A percentile compares a stretch with the other conserved stretches of the same genome.
These are phyloP conservation scores for Hydractinia symbiolongicarpus DNA, from an alignment of 30 jellyfish, hydroid and myxozoan species.

Conservation along the genomic window DNA sequence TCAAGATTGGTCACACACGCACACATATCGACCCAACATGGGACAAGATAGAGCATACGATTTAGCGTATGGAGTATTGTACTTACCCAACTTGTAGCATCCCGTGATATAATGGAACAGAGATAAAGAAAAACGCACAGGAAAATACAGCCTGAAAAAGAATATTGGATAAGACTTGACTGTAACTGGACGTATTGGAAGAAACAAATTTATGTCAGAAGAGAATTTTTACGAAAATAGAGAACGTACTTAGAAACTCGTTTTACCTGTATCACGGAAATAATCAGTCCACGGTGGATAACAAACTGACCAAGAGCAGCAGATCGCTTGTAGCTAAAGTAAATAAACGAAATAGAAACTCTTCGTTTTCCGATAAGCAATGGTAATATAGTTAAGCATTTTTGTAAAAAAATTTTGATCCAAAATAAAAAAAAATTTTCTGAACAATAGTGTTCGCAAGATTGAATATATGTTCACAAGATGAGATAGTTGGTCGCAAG, in stretches of 20 bases:
- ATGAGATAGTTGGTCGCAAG: too few species aligned
- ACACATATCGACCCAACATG: too few species aligned
- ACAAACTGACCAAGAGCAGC: conserved; percentile 97
- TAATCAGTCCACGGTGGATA: conserved; percentile 87
- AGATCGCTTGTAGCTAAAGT: conserved; percentile 74
- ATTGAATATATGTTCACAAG: too few species aligned
- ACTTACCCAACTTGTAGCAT: conserved; percentile 95
- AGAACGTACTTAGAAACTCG: not conserved
- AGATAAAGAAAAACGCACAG: conserved; percentile 74
- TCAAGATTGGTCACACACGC: too few species aligned
- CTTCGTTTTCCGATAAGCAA: not conserved
- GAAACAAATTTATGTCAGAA: too few species aligned
- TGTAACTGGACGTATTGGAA: not conserved
- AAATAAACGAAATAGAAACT: not conserved
- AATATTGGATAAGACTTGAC: not conserved
- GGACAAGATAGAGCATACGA: too few species aligned
- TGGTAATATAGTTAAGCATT: too few species aligned
- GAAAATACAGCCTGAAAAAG: conserved; percentile 87
- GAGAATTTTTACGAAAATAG: not conserved
- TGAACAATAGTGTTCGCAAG: too few species aligned
- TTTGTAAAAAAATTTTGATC: too few species aligned
- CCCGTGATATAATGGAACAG: conserved; percentile 90
- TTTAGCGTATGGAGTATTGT: too few species aligned
- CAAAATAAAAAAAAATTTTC: too few species aligned
- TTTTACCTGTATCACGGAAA: conserved; percentile 86